Conservation (phyloP, 2,113 vertebrate genomes). For the Corythornis vintsioides region DNA sequence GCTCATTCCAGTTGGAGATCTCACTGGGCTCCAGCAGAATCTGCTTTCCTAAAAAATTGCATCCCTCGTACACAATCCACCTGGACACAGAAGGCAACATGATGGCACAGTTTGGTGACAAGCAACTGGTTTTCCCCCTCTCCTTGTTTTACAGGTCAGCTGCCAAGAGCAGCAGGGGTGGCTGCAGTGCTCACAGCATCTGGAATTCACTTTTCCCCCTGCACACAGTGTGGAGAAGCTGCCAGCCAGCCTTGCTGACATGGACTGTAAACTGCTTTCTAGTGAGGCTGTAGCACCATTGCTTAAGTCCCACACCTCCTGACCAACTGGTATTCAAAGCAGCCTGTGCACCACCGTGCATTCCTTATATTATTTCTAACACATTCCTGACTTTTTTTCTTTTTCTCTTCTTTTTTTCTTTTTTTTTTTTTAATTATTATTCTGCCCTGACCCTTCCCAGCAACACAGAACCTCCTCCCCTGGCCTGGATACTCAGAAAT, state of each 20-base stretch:
- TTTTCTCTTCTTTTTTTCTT: no score
- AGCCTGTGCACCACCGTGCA: neutral
- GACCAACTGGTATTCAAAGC: neutral
- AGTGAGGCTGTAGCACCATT: neutral
- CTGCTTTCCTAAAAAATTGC: constrained; percentile 84
- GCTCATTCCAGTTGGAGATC: constrained; percentile 78
- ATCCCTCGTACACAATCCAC: constrained; percentile 86
- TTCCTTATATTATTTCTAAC: neutral
- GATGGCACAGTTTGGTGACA: no score
- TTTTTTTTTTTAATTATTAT: no score
- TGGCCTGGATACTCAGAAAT: neutral
- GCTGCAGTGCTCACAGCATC: neutral
- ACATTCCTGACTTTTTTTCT: neutral
- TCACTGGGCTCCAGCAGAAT: constrained; percentile 78
- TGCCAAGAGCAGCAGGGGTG: neutral
- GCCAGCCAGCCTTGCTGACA: neutral
- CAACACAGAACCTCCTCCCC: neutral
- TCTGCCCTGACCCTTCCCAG: neutral
- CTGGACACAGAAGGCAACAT: constrained; percentile 47
- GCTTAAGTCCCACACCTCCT: neutral
- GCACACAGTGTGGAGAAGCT: neutral
- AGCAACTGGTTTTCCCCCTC: neutral
- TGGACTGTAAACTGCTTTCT: neutral
- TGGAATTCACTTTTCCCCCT: neutral
- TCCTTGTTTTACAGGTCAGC: constrained; percentile 7